A percentile compares a stretch with the other conserved stretches of the same genome.
phyloP scores from a whole-genome alignment of 2,113 vertebrate species.

The Protobothrops flavoviridis region DNA sequence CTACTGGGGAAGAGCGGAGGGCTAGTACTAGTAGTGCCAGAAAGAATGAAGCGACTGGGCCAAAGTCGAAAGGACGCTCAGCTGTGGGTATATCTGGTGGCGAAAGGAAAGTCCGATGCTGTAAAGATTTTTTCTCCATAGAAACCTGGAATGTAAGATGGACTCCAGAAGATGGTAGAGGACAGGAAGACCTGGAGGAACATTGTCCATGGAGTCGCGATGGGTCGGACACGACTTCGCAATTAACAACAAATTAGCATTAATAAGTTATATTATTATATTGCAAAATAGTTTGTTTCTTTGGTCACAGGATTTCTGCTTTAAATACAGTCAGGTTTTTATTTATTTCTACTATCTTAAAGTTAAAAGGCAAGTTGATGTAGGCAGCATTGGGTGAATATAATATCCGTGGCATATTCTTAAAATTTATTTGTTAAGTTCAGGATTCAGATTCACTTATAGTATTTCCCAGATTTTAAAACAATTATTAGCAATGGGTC shows the following conservation, averaged over 20 bases:
- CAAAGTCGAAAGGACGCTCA: too few relatives aligned
- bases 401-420: not conserved
- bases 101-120: too few relatives aligned
- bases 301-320: not conserved
- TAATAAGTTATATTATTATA: not conserved
- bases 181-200: too few relatives aligned
- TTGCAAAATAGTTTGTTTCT: not conserved
- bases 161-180: too few relatives aligned
- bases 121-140: too few relatives aligned
- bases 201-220: too few relatives aligned
- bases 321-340: not conserved
- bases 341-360: not conserved
- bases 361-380: not conserved
- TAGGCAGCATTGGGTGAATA: not conserved
- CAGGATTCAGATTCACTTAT: not conserved
- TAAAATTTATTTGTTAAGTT: not conserved
- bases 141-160: too few relatives aligned
- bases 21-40: too few relatives aligned
- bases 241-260: not conserved
- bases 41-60: too few relatives aligned
- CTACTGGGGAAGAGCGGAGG: too few relatives aligned
- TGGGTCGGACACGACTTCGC: too few relatives aligned
- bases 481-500: not conserved
- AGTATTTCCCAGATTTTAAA: conserved; percentile 1
- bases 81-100: too few relatives aligned